Conservation (phyloP, 2,113 vertebrate species). For the Dipodomys ordii region DNA sequence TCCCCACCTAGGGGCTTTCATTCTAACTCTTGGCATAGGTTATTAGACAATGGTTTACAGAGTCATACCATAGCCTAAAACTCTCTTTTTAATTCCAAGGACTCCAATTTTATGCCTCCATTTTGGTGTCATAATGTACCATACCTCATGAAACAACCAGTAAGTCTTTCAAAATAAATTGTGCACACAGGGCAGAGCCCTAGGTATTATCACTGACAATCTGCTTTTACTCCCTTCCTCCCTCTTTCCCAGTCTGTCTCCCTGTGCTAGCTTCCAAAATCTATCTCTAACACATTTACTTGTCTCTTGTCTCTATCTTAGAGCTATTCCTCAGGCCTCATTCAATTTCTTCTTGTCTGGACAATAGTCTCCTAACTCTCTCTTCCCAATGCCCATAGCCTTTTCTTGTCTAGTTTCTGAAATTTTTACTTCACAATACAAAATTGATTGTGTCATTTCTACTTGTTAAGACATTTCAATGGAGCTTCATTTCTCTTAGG, state of each 20-base stretch:
- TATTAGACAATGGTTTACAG: not conserved
- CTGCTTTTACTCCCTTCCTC: not conserved
- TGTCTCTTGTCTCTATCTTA: not conserved
- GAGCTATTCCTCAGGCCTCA: not conserved
- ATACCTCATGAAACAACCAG: not conserved
- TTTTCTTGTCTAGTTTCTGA: not conserved
- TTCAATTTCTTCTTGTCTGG: not conserved
- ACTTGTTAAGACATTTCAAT: not conserved
- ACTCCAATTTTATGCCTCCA: not conserved
- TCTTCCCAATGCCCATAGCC: not conserved
- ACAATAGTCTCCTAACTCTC: not conserved
- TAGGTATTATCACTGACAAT: not conserved
- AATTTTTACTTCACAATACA: conserved; percentile 29
- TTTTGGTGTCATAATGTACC: not conserved
- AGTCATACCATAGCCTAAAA: not conserved
- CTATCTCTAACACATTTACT: not conserved
- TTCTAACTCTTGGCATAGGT: not conserved
- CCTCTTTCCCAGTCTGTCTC: not conserved
- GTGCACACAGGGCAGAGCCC: not conserved
- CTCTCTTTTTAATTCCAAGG: not conserved
- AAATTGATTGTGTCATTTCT: not conserved
- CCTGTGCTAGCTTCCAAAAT: not conserved
- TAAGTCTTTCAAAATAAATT: not conserved
- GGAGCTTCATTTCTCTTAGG: not conserved
- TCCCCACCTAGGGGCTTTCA: not conserved